Evolutionary conservation across 2,113 vertebrate species (phyloP).

Genomic region (Otocyon megalotis): DNA sequence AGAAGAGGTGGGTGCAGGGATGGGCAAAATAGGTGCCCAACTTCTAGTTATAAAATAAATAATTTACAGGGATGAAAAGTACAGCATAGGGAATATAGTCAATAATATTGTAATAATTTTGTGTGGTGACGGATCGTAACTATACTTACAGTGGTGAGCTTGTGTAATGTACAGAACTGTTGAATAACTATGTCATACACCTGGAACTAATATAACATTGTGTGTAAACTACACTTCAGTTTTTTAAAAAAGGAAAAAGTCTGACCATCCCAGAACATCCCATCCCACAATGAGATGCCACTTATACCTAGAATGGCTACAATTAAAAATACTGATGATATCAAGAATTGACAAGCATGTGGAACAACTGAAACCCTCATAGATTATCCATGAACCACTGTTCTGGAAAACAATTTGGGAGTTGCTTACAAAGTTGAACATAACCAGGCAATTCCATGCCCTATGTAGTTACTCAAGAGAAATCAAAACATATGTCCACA

Average conservation of each 20-base stretch:
- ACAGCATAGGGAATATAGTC: not conserved
- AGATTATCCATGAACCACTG: not conserved
- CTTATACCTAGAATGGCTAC: not conserved
- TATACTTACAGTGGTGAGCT: not conserved
- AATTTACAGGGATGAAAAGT: not conserved
- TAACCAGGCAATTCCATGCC: not conserved
- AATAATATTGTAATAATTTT: not conserved
- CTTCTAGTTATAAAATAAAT: not conserved
- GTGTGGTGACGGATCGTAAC: not conserved
- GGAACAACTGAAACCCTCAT: not conserved
- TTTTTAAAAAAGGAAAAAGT: not conserved
- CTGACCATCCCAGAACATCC: not conserved
- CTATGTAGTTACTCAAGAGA: constrained; percentile 35
- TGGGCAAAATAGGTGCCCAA: not conserved
- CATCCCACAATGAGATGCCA: not conserved
- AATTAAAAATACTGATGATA: not conserved
- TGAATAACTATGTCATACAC: not conserved
- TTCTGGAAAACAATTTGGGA: not conserved
- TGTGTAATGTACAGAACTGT: not conserved
- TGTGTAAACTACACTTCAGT: not conserved
- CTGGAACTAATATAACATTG: not conserved
- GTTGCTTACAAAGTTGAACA: constrained; percentile 25
- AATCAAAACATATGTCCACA: not conserved
- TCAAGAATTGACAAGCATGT: not conserved
- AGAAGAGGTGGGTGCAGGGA: not conserved